Evolutionary conservation across 2,888 invertebrate genomes (phyloP).

Genomic region (Cheilosia vernalis): DNA sequence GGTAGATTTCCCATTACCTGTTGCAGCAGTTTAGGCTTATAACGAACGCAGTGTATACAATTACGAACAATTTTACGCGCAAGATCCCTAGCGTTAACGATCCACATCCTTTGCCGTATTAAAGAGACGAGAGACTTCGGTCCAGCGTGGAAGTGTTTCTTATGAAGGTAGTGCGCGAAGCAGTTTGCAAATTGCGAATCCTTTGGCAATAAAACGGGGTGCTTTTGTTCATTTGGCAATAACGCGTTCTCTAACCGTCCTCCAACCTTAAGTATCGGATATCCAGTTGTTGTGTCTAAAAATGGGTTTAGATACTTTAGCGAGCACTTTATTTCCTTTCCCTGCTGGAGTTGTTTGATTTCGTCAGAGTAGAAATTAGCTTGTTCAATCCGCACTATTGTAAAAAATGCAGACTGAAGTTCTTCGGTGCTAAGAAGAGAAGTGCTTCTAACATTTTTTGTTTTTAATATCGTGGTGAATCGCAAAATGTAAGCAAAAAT

Average conservation of each 20-base stretch:
- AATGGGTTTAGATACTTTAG: constrained; percentile 42
- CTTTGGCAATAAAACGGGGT: constrained; percentile 19
- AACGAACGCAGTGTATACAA: constrained; percentile 38
- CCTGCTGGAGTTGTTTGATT: constrained; percentile 8
- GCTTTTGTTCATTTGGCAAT: background rate
- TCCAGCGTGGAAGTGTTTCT: constrained; percentile 34
- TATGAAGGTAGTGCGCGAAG: background rate
- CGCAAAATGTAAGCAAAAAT: too few relatives aligned
- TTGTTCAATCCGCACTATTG: background rate
- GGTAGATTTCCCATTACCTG: constrained; percentile 7
- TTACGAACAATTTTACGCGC: constrained; percentile 24
- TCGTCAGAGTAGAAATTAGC: background rate
- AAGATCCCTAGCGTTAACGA: constrained; percentile 4
- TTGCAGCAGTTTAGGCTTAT: constrained; percentile 23
- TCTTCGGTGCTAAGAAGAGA: too few relatives aligned
- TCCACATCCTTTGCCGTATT: constrained; percentile 18
- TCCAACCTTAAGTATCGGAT: constrained; percentile 46
- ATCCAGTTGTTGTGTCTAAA: constrained; percentile 34
- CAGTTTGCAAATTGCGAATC: background rate
- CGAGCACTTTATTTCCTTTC: constrained; percentile 12
- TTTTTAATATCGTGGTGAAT: too few relatives aligned
- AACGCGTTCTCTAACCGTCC: constrained; percentile 8
- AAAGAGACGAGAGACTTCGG: constrained; percentile 7
- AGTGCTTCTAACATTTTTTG: too few relatives aligned
- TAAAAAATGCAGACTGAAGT: too few relatives aligned